Evolutionary conservation across 2,797 vertebrate genomes (phyloP).

Genomic region (Cossypha caffra): DNA sequence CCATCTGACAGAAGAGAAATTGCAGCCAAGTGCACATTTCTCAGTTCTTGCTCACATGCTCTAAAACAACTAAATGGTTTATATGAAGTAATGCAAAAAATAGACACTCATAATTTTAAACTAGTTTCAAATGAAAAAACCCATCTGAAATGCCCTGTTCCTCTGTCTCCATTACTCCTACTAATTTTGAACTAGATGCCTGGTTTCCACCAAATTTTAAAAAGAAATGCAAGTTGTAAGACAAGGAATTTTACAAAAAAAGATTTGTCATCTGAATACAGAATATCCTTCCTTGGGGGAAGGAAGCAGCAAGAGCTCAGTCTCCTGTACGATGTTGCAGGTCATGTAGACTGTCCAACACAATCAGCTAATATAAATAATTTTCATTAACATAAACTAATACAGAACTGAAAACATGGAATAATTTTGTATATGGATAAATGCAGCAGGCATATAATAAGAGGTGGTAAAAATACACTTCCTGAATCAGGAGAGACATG

Average conservation of each 20-base stretch:
- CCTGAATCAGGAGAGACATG: background rate
- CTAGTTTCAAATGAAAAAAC: background rate
- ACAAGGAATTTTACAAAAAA: background rate
- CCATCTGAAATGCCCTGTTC: background rate
- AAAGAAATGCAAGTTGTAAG: background rate
- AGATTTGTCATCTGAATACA: background rate
- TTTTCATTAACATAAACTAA: background rate
- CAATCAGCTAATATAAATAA: background rate
- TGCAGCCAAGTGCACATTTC: background rate
- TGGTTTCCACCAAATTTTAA: background rate
- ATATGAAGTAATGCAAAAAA: background rate
- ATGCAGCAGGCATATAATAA: background rate
- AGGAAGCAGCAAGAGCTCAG: background rate
- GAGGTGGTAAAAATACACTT: background rate
- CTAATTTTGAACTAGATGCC: background rate
- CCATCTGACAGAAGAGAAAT: background rate
- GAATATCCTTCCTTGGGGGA: background rate
- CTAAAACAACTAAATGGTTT: background rate
- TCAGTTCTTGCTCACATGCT: background rate
- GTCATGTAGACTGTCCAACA: background rate
- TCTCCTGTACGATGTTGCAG: background rate
- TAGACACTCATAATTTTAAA: background rate
- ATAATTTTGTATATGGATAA: background rate
- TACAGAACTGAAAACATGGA: background rate
- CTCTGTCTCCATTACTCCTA: background rate